These are phyloP conservation scores for Thera obeliscata DNA, from an alignment of 2,888 invertebrate species.

Conservation along the genomic window DNA sequence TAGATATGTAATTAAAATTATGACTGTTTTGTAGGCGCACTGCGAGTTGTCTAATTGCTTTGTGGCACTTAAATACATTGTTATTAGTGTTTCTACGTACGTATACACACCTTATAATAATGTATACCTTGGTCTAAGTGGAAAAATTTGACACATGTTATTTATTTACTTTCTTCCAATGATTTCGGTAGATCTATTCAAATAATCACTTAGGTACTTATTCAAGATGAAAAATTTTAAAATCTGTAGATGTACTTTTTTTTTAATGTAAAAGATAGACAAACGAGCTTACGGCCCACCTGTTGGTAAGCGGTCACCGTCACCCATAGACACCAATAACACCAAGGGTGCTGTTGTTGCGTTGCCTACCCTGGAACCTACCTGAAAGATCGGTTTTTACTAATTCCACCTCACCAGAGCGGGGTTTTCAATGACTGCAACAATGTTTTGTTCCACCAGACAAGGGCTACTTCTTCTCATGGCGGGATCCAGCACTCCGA, in stretches of 20 bases:
- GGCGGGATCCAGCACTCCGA: slow-evolving; percentile 90
- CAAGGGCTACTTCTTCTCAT: slow-evolving; percentile 94
- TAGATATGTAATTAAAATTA: slow-evolving; percentile 7
- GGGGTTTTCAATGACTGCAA: no score
- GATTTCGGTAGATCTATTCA: background rate
- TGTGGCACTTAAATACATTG: slow-evolving; percentile 16
- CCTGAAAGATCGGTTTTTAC: no score
- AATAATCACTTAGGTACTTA: no score
- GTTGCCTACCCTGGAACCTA: no score
- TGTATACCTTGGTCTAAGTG: slow-evolving; percentile 11
- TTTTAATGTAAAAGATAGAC: no score
- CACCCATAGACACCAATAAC: no score
- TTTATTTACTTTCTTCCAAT: background rate
- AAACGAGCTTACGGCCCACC: no score
- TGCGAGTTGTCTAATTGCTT: slow-evolving; percentile 27
- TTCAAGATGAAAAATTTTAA: no score
- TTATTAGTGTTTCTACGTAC: slow-evolving; percentile 10
- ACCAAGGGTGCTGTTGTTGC: no score
- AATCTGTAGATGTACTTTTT: no score
- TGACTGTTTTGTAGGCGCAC: slow-evolving; percentile 10
- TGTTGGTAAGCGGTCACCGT: no score
- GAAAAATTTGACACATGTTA: slow-evolving; percentile 3
- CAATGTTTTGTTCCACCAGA: slow-evolving; percentile 62
- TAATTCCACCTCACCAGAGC: no score
- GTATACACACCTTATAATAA: background rate